phyloP scores from a whole-genome alignment of 2,888 invertebrate species.

The Acrocera orbiculus region DNA sequence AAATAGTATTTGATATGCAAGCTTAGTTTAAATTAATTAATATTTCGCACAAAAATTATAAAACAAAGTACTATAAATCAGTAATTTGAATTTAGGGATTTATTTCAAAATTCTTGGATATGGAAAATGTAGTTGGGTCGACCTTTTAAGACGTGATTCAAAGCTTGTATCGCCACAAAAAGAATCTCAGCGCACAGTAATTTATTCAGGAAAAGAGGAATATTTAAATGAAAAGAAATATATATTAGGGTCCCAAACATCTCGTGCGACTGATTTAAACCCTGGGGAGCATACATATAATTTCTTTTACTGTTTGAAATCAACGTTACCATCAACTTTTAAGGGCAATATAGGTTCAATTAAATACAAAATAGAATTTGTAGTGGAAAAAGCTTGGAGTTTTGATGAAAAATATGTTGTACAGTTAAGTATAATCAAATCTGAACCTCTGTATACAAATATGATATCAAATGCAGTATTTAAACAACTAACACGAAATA shows the following conservation, averaged over 20 bases:
- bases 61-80: too few species aligned
- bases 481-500: conserved; percentile 10
- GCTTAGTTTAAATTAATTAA: too few species aligned
- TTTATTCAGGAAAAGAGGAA: conserved; percentile 27
- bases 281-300: conserved; percentile 24
- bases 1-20: too few species aligned
- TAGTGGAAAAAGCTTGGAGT: conserved; percentile 29
- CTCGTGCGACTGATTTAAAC: conserved; percentile 18
- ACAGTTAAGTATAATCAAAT: conserved; percentile 24
- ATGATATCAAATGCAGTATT: conserved; percentile 20
- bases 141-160: conserved; percentile 24
- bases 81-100: conserved; percentile 20
- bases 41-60: too few species aligned
- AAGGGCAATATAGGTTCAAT: conserved; percentile 26
- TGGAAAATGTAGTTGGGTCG: conserved; percentile 31
- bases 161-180: conserved; percentile 12
- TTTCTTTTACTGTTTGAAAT: conserved; percentile 22
- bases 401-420: conserved; percentile 28
- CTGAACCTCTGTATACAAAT: conserved; percentile 13
- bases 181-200: conserved; percentile 23
- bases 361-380: conserved; percentile 28
- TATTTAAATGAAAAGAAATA: conserved; percentile 24
- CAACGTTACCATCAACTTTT: conserved; percentile 26
- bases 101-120: conserved; percentile 28
- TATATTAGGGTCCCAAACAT: conserved; percentile 24